phyloP scores from a whole-genome alignment of 1,140 invertebrate species.

The Nephila pilipes region DNA sequence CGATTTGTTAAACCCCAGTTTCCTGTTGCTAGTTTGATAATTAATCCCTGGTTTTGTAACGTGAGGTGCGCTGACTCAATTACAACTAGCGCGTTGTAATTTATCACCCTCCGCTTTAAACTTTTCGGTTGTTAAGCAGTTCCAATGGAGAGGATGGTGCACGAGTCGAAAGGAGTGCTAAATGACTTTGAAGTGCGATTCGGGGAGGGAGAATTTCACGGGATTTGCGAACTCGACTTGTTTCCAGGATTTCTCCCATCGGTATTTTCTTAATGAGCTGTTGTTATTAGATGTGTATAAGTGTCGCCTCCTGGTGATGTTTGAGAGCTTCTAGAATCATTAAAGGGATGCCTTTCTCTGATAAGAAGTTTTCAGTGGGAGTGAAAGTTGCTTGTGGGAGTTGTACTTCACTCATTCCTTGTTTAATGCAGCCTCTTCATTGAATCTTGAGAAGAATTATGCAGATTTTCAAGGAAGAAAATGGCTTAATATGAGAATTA shows the following conservation, averaged over 20 bases:
- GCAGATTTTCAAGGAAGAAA: too few relatives aligned
- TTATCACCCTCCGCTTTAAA: constrained; percentile 36
- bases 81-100: background rate
- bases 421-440: too few relatives aligned
- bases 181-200: constrained; percentile 39
- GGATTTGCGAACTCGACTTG: background rate
- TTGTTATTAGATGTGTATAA: background rate
- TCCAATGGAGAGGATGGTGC: background rate
- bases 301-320: background rate
- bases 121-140: constrained; percentile 55
- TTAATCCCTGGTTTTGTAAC: constrained; percentile 37
- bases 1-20: constrained; percentile 23
- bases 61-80: background rate
- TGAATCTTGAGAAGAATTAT: too few relatives aligned
- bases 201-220: background rate
- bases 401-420: too few relatives aligned
- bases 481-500: too few relatives aligned
- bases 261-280: constrained; percentile 3
- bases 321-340: background rate
- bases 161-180: background rate
- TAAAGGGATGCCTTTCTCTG: background rate
- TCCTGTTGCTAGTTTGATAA: constrained; percentile 47
- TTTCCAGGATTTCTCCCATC: background rate
- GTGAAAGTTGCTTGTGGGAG: too few relatives aligned
- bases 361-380: background rate